Conservation (phyloP, 2,113 vertebrate genomes). For the Dromas ardeola region DNA sequence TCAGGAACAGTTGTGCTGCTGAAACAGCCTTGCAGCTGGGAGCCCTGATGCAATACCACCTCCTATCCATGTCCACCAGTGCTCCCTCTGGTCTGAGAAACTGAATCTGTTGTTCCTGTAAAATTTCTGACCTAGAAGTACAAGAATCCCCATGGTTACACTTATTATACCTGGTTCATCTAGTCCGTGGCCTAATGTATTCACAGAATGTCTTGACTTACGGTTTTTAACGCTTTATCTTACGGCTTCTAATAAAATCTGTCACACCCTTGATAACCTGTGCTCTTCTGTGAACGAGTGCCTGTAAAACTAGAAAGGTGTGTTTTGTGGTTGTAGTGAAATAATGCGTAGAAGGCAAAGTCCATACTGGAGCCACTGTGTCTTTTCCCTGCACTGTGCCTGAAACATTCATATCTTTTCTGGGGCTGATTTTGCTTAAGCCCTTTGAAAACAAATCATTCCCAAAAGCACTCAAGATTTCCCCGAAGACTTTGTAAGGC, state of each 20-base stretch:
- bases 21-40: neutral
- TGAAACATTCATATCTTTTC: slow-evolving; percentile 67
- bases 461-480: slow-evolving; percentile 77
- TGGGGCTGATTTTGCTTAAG: slow-evolving; percentile 67
- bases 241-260: neutral
- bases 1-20: neutral
- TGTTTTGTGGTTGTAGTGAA: neutral
- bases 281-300: neutral
- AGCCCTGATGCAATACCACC: neutral
- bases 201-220: neutral
- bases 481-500: slow-evolving; percentile 64
- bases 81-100: neutral
- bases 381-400: slow-evolving; percentile 41
- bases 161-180: neutral
- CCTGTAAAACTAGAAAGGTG: neutral
- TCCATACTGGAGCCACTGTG: neutral
- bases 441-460: slow-evolving; percentile 75
- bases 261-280: neutral
- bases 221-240: neutral
- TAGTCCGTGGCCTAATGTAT: neutral
- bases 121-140: slow-evolving; percentile 22
- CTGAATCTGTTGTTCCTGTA: neutral
- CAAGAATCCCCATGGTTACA: neutral
- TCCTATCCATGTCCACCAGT: neutral
- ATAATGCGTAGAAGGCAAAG: slow-evolving; percentile 4